Conservation (phyloP, 2,888 invertebrate species). For the Hemithea aestivaria region DNA sequence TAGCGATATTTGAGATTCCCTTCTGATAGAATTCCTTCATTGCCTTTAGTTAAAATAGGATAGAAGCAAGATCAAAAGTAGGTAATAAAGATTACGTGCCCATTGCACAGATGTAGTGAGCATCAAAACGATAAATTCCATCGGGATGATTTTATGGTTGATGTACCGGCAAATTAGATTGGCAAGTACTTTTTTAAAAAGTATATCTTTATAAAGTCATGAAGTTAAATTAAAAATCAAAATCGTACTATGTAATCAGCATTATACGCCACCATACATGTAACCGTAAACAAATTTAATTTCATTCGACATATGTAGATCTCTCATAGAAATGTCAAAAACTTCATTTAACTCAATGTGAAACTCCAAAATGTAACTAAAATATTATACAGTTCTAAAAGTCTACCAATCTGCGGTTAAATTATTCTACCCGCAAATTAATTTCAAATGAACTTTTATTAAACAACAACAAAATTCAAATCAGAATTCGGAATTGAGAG, state of each 20-base stretch:
- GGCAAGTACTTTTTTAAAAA: no score
- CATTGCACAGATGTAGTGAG: constrained; percentile 44
- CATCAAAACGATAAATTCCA: constrained; percentile 51
- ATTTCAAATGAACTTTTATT: constrained; percentile 39
- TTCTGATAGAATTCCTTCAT: constrained; percentile 42
- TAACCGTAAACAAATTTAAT: no score
- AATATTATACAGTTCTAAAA: constrained; percentile 1
- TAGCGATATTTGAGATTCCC: constrained; percentile 37
- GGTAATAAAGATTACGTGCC: constrained; percentile 57
- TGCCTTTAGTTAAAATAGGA: constrained; percentile 41
- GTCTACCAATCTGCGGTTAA: constrained; percentile 2
- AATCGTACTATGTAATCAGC: no score
- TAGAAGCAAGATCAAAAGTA: constrained; percentile 38
- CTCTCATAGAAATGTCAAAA: no score
- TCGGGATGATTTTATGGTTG: constrained; percentile 55
- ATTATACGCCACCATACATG: no score
- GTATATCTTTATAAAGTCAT: no score
- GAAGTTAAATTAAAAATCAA: no score
- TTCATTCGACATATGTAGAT: no score
- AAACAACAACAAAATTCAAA: constrained; percentile 44
- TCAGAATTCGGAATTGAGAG: constrained; percentile 44
- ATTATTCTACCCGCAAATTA: constrained; percentile 32
- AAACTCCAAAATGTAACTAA: not conserved
- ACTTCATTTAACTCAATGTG: no score
- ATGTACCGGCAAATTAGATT: no score